Conservation (phyloP, 2,797 vertebrate species). For the Pagetopsis macropterus region DNA sequence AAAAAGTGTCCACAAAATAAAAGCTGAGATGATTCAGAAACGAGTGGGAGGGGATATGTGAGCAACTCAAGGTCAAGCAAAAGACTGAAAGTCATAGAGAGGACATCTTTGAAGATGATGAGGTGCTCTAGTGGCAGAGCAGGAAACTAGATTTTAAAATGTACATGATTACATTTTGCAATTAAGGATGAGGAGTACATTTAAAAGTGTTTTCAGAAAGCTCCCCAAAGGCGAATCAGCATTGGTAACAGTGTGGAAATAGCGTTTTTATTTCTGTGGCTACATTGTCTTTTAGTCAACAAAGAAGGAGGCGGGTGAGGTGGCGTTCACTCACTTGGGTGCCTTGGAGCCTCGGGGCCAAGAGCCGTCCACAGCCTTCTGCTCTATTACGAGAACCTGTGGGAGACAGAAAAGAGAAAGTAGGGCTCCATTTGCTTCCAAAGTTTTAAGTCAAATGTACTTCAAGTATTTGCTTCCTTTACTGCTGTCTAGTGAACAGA, state of each 20-base stretch:
- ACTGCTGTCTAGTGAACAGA: neutral
- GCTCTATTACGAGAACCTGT: slow-evolving; percentile 98
- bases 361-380: slow-evolving; percentile 95
- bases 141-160: slow-evolving; percentile 5
- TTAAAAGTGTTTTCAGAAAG: neutral
- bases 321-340: slow-evolving; percentile 90
- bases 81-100: slow-evolving; percentile 39
- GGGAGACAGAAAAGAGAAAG: slow-evolving; percentile 35
- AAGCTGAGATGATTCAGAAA: slow-evolving; percentile 59
- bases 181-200: slow-evolving; percentile 17
- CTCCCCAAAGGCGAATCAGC: neutral
- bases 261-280: slow-evolving; percentile 12
- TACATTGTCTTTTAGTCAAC: slow-evolving; percentile 21
- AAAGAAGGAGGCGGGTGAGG: slow-evolving; percentile 2
- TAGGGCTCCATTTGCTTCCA: slow-evolving; percentile 38
- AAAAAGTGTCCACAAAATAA: slow-evolving; percentile 56
- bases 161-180: neutral
- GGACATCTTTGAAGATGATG: slow-evolving; percentile 47
- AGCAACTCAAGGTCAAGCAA: slow-evolving; percentile 72
- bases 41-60: slow-evolving; percentile 56
- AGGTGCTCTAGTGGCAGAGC: slow-evolving; percentile 38
- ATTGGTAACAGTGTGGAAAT: neutral
- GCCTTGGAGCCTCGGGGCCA: slow-evolving; percentile 95
- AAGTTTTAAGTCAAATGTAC: neutral
- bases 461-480: neutral